These are phyloP conservation scores for Thereva nobilitata DNA, from an alignment of 2,888 invertebrate genomes.

Conservation along the genomic window DNA sequence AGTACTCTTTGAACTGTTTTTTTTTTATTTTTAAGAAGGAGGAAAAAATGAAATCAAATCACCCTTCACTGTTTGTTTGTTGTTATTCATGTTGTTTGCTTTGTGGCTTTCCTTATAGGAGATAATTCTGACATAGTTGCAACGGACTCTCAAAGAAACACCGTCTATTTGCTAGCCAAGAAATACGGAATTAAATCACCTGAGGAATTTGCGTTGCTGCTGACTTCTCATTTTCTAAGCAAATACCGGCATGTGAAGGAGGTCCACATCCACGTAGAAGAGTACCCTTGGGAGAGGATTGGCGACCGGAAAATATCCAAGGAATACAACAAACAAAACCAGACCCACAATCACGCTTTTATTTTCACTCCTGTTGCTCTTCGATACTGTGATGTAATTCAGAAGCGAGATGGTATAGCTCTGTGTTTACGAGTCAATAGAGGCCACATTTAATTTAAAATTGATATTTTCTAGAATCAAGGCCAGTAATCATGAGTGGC, in stretches of 20 bases:
- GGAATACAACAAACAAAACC: constrained; percentile 52
- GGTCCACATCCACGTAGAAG: constrained; percentile 70
- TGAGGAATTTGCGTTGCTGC: constrained; percentile 75
- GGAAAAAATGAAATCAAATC: constrained; percentile 7
- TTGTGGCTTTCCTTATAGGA: constrained; percentile 50
- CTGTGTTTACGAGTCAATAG: constrained; percentile 14
- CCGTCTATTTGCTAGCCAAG: constrained; percentile 77
- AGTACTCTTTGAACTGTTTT: not conserved
- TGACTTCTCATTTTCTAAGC: constrained; percentile 74
- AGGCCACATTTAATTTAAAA: not conserved
- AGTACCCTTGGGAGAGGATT: constrained; percentile 78
- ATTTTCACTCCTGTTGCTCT: constrained; percentile 69
- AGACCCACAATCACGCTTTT: constrained; percentile 77
- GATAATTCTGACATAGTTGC: constrained; percentile 81
- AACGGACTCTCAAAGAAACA: constrained; percentile 83
- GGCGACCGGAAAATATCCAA: constrained; percentile 49
- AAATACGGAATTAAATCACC: constrained; percentile 76
- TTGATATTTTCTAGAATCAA: constrained; percentile 54
- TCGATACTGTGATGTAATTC: constrained; percentile 71
- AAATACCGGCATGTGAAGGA: constrained; percentile 76
- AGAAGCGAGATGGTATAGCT: constrained; percentile 67
- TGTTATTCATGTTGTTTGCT: constrained; percentile 14
- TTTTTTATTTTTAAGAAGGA: not conserved
- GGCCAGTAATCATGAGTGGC: constrained; percentile 68
- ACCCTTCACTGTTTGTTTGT: not conserved